A percentile compares a stretch with the other conserved stretches of the same genome.
Conservation (phyloP, 2,797 vertebrate genomes). For the Pseudochaenichthys georgianus region DNA sequence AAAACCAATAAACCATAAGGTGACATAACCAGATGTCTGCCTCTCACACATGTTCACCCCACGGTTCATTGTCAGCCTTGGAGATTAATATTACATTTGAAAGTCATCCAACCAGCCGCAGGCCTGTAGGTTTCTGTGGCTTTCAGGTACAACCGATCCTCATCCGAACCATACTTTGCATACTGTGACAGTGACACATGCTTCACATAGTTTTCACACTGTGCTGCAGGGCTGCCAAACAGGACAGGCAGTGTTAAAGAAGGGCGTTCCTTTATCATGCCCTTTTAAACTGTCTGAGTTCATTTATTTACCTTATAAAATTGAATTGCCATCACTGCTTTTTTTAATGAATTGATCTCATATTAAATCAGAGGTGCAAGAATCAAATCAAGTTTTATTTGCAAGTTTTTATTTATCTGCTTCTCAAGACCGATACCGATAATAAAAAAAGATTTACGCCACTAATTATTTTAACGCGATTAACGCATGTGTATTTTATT, state of each 20-base stretch:
- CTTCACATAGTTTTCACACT: slow-evolving; percentile 53
- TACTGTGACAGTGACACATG: slow-evolving; percentile 56
- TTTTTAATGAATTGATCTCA: too few species aligned
- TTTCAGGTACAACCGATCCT: slow-evolving; percentile 40
- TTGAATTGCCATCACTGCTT: neutral
- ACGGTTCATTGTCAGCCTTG: neutral
- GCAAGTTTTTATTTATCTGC: too few species aligned
- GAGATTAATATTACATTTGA: neutral
- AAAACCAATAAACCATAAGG: slow-evolving; percentile 7
- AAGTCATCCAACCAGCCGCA: slow-evolving; percentile 19
- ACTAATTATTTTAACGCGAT: too few species aligned
- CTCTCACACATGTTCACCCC: neutral
- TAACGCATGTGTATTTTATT: too few species aligned
- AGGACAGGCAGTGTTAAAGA: slow-evolving; percentile 35
- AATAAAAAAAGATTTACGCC: too few species aligned
- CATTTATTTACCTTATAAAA: neutral
- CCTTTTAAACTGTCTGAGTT: neutral
- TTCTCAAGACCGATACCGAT: too few species aligned
- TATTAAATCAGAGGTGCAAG: neutral
- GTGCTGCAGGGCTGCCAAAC: slow-evolving; percentile 46
- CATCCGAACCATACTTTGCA: slow-evolving; percentile 50
- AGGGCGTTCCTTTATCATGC: neutral
- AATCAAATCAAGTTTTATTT: too few species aligned
- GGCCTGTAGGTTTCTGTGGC: slow-evolving; percentile 15
- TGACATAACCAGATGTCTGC: neutral